phyloP scores from a whole-genome alignment of 1,140 invertebrate species.

The Pseudoatta argentina region DNA sequence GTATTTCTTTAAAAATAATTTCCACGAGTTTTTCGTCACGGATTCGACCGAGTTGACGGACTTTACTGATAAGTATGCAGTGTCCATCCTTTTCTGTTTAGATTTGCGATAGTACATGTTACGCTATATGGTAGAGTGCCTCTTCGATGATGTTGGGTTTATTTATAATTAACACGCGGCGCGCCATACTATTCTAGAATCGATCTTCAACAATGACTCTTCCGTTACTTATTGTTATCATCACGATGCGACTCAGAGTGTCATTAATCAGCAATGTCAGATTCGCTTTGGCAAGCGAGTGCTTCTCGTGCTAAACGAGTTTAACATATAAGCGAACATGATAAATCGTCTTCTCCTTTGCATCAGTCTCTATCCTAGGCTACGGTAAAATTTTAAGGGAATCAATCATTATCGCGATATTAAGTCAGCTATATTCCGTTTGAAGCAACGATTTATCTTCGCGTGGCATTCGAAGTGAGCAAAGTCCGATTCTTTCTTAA shows the following conservation, averaged over 20 bases:
- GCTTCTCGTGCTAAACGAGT: slow-evolving; percentile 21
- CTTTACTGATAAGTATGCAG: background rate
- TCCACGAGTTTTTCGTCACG: background rate
- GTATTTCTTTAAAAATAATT: background rate
- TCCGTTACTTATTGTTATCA: slow-evolving; percentile 23
- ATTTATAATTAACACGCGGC: slow-evolving; percentile 33
- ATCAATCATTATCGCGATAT: slow-evolving; percentile 57
- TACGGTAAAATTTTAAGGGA: slow-evolving; percentile 25
- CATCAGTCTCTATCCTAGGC: slow-evolving; percentile 22
- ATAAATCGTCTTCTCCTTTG: slow-evolving; percentile 35
- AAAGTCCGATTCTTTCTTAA: slow-evolving; percentile 8
- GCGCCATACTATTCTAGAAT: background rate
- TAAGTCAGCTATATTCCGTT: slow-evolving; percentile 30
- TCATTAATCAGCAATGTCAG: slow-evolving; percentile 41
- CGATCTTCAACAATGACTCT: slow-evolving; percentile 3
- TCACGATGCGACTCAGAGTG: background rate
- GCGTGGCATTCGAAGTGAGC: background rate
- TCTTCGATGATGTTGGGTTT: slow-evolving; percentile 8
- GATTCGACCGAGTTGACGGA: background rate
- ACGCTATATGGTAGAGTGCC: background rate
- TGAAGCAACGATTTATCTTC: slow-evolving; percentile 37
- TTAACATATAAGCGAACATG: slow-evolving; percentile 39
- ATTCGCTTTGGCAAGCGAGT: slow-evolving; percentile 40
- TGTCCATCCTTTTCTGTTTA: background rate
- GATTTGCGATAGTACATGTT: background rate